phyloP scores from a whole-genome alignment of 2,113 vertebrate species.

The Perccottus glenii region DNA sequence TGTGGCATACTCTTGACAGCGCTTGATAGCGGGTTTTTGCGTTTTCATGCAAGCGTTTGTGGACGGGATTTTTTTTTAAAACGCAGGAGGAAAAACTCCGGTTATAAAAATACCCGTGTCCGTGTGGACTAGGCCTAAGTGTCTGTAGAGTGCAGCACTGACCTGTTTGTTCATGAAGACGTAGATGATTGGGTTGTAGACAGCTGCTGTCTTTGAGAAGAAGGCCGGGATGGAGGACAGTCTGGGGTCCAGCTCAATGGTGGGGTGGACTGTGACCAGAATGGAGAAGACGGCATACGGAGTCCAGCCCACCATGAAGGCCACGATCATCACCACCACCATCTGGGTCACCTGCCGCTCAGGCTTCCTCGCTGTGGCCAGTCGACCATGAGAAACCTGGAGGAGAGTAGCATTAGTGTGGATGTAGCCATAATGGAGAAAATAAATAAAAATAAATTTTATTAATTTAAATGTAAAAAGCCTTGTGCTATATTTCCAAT shows the following conservation, averaged over 20 bases:
- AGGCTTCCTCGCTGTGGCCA: slow-evolving; percentile 82
- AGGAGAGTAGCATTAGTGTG: background rate
- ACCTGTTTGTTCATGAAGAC: slow-evolving; percentile 95
- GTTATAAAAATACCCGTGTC: too few relatives aligned
- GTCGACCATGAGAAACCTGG: slow-evolving; percentile 84
- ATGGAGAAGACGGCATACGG: slow-evolving; percentile 87
- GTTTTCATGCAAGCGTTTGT: too few relatives aligned
- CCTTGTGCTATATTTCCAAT: background rate
- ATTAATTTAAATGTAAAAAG: too few relatives aligned
- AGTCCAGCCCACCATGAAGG: slow-evolving; percentile 89
- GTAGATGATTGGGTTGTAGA: slow-evolving; percentile 91
- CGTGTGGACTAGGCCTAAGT: background rate
- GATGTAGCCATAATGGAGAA: too few relatives aligned
- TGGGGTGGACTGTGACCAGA: slow-evolving; percentile 81
- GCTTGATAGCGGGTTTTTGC: too few relatives aligned
- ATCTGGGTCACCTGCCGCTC: slow-evolving; percentile 89
- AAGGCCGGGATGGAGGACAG: slow-evolving; percentile 87
- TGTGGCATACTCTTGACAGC: too few relatives aligned
- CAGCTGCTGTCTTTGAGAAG: slow-evolving; percentile 89
- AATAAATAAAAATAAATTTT: too few relatives aligned
- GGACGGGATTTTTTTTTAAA: too few relatives aligned
- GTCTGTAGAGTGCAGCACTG: slow-evolving; percentile 11
- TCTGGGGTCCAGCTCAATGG: slow-evolving; percentile 83
- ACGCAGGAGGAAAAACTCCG: too few relatives aligned
- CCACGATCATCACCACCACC: slow-evolving; percentile 89